A percentile compares a stretch with the other conserved stretches of the same genome.
These are phyloP conservation scores for Spea hammondii DNA, from an alignment of 2,797 vertebrate species.

Conservation along the genomic window DNA sequence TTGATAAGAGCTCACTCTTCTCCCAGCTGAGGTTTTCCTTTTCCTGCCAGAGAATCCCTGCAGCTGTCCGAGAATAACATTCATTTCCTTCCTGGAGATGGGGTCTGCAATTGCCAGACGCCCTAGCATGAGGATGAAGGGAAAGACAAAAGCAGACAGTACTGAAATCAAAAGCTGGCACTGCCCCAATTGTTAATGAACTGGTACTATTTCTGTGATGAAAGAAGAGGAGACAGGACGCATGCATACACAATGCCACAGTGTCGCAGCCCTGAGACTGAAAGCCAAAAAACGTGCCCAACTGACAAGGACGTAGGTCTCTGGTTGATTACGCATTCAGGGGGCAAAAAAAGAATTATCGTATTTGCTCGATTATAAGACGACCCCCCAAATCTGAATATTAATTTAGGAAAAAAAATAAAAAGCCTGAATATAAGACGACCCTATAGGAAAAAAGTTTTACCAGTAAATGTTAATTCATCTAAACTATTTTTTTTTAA, in stretches of 20 bases:
- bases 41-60: constrained; percentile 48
- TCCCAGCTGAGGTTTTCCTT: constrained; percentile 44
- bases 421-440: no score
- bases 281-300: constrained; percentile 28
- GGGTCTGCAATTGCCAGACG: constrained; percentile 6
- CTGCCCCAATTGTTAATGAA: constrained; percentile 45
- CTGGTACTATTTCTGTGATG: constrained; percentile 44
- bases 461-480: no score
- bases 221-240: constrained; percentile 42
- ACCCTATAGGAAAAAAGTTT: no score
- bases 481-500: no score
- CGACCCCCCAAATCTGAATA: no score
- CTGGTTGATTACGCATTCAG: neutral
- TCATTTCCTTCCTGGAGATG: constrained; percentile 39
- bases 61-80: constrained; percentile 42
- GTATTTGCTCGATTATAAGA: no score
- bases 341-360: no score
- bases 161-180: constrained; percentile 38
- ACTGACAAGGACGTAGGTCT: constrained; percentile 29
- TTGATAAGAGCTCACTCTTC: constrained; percentile 37
- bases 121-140: constrained; percentile 24
- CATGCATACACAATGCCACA: constrained; percentile 42
- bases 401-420: no score
- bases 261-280: constrained; percentile 28
- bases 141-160: constrained; percentile 43